A percentile compares a stretch with the other conserved stretches of the same genome.
Conservation (phyloP, 2,888 invertebrate species). For the Melanostoma scalare region DNA sequence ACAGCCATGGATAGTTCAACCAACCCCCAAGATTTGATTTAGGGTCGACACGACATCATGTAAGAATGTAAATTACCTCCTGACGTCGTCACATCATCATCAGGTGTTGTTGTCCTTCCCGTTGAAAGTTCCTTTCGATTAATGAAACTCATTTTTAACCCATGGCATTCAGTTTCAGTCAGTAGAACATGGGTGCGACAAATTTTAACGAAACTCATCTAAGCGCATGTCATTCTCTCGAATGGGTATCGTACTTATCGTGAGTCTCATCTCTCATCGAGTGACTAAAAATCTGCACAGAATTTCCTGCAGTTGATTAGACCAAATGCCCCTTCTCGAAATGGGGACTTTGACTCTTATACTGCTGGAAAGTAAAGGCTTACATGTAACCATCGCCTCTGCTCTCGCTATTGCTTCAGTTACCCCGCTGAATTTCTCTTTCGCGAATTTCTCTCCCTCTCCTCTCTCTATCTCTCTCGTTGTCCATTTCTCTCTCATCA, state of each 20-base stretch:
- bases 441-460: background rate
- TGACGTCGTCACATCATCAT: conserved; percentile 26
- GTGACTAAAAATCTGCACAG: background rate
- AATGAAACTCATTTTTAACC: conserved; percentile 47
- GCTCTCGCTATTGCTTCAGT: too few species aligned
- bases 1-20: conserved; percentile 23
- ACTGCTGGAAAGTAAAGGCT: background rate
- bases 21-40: conserved; percentile 33
- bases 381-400: too few species aligned
- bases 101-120: conserved; percentile 32
- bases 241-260: background rate
- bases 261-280: background rate
- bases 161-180: conserved; percentile 38
- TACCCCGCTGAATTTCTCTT: too few species aligned
- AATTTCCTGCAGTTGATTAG: conserved; percentile 41
- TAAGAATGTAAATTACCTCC: conserved; percentile 35
- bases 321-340: conserved; percentile 5
- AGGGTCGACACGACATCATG: conserved; percentile 27
- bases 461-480: background rate
- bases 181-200: conserved; percentile 67
- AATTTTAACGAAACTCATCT: conserved; percentile 49
- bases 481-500: conserved; percentile 6
- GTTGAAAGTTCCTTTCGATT: conserved; percentile 43
- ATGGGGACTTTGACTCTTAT: conserved; percentile 45
- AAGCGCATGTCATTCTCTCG: conserved; percentile 50